Percentiles rank a stretch among this genome's conserved stretches.
phyloP scores from a whole-genome alignment of 1,140 invertebrate genomes.

The Zaprionus nigranus region DNA sequence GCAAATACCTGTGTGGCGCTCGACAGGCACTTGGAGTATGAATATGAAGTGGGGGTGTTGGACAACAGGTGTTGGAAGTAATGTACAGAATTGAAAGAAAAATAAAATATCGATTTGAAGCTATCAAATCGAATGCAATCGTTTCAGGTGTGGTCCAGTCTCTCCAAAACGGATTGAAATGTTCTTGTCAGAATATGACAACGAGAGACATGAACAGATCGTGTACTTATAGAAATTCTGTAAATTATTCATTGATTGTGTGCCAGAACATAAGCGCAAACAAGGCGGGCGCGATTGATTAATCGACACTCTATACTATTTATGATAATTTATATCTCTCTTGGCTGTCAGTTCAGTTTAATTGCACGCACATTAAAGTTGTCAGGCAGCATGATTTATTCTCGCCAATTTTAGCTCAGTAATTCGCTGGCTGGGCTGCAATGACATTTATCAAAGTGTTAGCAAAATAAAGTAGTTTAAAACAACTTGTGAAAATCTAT shows the following conservation, averaged over 20 bases:
- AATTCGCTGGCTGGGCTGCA: not conserved
- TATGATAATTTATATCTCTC: slow-evolving; percentile 58
- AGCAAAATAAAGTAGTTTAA: not conserved
- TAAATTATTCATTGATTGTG: slow-evolving; percentile 38
- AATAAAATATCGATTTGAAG: slow-evolving; percentile 18
- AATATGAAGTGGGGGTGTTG: not conserved
- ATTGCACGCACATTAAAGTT: slow-evolving; percentile 52
- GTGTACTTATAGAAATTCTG: slow-evolving; percentile 2
- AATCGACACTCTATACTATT: slow-evolving; percentile 48
- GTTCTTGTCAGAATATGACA: slow-evolving; percentile 58
- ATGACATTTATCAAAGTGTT: not conserved
- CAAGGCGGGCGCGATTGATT: slow-evolving; percentile 61
- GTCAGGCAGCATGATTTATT: slow-evolving; percentile 38
- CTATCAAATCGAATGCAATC: not conserved
- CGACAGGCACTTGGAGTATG: not conserved
- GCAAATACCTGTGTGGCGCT: slow-evolving; percentile 16
- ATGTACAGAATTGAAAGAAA: slow-evolving; percentile 15
- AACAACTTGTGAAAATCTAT: not conserved
- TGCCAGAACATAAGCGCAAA: slow-evolving; percentile 33
- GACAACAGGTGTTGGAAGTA: slow-evolving; percentile 42
- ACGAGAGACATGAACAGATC: slow-evolving; percentile 32
- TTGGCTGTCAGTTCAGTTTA: slow-evolving; percentile 44
- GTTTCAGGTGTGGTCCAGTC: slow-evolving; percentile 51
- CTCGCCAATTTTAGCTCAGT: not conserved
- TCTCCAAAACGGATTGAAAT: slow-evolving; percentile 45